These are phyloP conservation scores for Drosophila bipectinata DNA, from an alignment of 1,140 invertebrate genomes.

Conservation along the genomic window DNA sequence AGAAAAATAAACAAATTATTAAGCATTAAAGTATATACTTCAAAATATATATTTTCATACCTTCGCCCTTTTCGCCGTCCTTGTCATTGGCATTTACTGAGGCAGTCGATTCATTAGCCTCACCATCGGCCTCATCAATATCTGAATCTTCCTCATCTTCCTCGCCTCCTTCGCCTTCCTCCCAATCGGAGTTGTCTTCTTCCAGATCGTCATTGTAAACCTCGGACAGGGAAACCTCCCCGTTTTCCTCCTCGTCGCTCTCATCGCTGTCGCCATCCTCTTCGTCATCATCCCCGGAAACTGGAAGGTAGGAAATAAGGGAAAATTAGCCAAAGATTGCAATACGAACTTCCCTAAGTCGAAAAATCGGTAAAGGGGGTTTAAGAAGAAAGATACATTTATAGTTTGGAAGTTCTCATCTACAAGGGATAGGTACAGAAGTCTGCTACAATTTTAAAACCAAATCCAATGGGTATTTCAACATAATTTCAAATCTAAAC, in stretches of 20 bases:
- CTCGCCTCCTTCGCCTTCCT: constrained; percentile 71
- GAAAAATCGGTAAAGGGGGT: background rate
- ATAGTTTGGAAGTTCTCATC: background rate
- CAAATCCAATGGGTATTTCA: too few relatives aligned
- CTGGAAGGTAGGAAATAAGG: constrained; percentile 70
- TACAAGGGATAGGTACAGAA: background rate
- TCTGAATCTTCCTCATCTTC: constrained; percentile 84
- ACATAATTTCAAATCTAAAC: too few relatives aligned
- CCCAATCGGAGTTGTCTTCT: constrained; percentile 82
- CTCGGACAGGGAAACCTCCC: constrained; percentile 84
- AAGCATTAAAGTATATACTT: background rate
- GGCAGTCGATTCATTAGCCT: constrained; percentile 65
- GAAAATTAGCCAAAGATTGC: background rate
- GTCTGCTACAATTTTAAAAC: background rate
- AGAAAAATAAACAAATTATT: background rate
- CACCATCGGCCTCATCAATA: constrained; percentile 84
- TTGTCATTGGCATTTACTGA: constrained; percentile 63
- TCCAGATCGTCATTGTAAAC: constrained; percentile 83
- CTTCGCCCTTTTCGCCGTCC: constrained; percentile 53
- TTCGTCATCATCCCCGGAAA: constrained; percentile 85
- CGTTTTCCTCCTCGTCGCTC: constrained; percentile 84
- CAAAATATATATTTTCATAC: constrained; percentile 13
- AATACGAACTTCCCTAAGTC: constrained; percentile 36
- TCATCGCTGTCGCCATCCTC: constrained; percentile 86
- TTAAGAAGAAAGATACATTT: background rate